A percentile compares a stretch with the other conserved stretches of the same genome.
Conservation (phyloP, 2,113 vertebrate genomes). For the Panurus biarmicus region DNA sequence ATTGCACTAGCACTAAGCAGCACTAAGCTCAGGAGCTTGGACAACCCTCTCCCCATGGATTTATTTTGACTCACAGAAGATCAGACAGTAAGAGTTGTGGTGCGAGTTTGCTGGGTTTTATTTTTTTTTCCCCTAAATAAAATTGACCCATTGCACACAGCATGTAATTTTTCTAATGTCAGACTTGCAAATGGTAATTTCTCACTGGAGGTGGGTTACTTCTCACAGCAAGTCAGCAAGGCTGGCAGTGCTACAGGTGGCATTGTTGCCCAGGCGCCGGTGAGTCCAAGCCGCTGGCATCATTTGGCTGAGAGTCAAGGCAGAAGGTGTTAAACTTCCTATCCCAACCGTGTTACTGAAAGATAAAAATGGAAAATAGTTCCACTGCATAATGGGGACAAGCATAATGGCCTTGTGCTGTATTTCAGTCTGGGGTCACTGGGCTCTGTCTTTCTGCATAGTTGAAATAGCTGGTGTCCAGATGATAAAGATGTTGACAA, state of each 20-base stretch:
- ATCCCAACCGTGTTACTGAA: neutral
- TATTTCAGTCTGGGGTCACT: constrained; percentile 5
- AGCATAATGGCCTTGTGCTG: neutral
- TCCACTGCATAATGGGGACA: neutral
- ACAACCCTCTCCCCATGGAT: neutral
- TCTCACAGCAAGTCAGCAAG: neutral
- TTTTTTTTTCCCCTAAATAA: neutral
- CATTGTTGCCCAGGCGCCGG: fast-evolving
- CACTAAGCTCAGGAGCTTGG: neutral
- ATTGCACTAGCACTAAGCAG: neutral
- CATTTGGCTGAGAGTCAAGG: neutral
- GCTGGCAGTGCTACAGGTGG: neutral
- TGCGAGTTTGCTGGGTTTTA: neutral
- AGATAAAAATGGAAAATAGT: constrained; percentile 13
- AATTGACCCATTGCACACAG: neutral
- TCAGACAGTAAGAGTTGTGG: fast-evolving
- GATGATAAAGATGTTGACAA: constrained; percentile 42
- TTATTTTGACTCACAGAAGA: neutral
- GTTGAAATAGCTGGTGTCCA: constrained; percentile 26
- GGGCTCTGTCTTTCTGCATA: neutral
- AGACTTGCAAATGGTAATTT: neutral
- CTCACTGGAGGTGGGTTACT: neutral
- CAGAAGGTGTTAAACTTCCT: neutral
- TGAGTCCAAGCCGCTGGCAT: neutral
- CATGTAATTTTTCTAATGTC: neutral